Evolutionary conservation across 2,888 invertebrate genomes (phyloP).

Genomic region (Drosophila fulvimacula): DNA sequence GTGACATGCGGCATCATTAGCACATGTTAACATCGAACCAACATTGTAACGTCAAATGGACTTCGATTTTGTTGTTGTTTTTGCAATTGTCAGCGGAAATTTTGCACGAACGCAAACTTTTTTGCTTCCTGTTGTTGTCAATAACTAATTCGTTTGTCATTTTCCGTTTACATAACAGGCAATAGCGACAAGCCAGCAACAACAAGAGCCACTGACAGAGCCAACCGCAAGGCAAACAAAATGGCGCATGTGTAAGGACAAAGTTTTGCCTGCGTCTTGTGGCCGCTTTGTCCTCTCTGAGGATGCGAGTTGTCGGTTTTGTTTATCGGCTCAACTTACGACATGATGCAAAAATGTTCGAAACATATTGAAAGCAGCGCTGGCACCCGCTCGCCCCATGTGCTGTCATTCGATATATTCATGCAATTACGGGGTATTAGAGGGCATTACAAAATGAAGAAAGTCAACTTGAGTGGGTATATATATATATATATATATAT

Average conservation of each 20-base stretch:
- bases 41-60: constrained; percentile 43
- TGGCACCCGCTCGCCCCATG: neutral
- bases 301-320: constrained; percentile 60
- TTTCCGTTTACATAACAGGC: constrained; percentile 76
- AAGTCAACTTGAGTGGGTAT: neutral
- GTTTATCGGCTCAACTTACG: constrained; percentile 69
- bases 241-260: constrained; percentile 71
- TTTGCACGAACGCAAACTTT: constrained; percentile 68
- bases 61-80: constrained; percentile 40
- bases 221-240: constrained; percentile 59
- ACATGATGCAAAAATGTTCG: constrained; percentile 73
- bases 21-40: constrained; percentile 39
- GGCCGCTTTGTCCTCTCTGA: constrained; percentile 56
- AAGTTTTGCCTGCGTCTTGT: constrained; percentile 67
- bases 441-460: neutral
- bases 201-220: neutral
- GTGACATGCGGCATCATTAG: constrained; percentile 56
- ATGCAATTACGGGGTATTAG: neutral
- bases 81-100: constrained; percentile 70
- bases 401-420: neutral
- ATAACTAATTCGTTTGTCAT: constrained; percentile 81
- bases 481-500: neutral
- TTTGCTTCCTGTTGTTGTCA: constrained; percentile 78
- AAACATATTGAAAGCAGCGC: constrained; percentile 67
- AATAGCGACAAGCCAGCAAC: constrained; percentile 8